Base-by-base conservation (phyloP, 1,140 invertebrate genomes). In the Frieseomelitta varia region DNA sequence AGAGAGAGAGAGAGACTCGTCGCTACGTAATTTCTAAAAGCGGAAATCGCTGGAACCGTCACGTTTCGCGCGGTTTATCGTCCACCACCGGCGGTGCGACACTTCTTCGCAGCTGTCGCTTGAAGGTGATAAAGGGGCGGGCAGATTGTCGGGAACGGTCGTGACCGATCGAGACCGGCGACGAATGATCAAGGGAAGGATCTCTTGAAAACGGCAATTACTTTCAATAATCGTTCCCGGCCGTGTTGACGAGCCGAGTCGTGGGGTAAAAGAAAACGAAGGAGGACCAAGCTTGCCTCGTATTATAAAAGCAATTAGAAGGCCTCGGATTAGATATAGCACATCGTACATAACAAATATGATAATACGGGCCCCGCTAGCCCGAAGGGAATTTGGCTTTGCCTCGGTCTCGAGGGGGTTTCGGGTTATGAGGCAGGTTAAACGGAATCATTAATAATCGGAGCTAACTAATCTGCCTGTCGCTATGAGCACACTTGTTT, bases 371-470 rank as follows among this genome's bases (percentile, higher is more conserved):
- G 56, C 55, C 69, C 88, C 84, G 87, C 86, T 90, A 88, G 93
- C 92, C 93, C 89, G 85, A 90, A 93, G 93, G 92, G 92, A 89
- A 88, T 91, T 92, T 92, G 88, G 88, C 91, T 91, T 88, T 90
- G 78, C 68, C 77, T 81, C 65, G 78, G 79, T 72, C 39, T 47
- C 79, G 87, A 72, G 74, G 56, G 88, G 76, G 84, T 88, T 91
- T 91, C 86, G 89, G 89, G 88, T 90, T 87, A 90, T 84, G 88
- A 91, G 92, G 90, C 90, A 91, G 94, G 93, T 95, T 95, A 94
- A 95, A 95, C 94, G 94, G 93, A 94, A 93, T 95, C 94, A 95
- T 95, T 95, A 95, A 95, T 95, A 95, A 95, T 94, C 93, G 91
- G 90, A 84, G 88, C 94, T 94, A 94, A 94, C 94, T 95, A 95